These are phyloP conservation scores for Dryocosmus kuriphilus DNA, from an alignment of 2,888 invertebrate genomes.

Conservation along the genomic window DNA sequence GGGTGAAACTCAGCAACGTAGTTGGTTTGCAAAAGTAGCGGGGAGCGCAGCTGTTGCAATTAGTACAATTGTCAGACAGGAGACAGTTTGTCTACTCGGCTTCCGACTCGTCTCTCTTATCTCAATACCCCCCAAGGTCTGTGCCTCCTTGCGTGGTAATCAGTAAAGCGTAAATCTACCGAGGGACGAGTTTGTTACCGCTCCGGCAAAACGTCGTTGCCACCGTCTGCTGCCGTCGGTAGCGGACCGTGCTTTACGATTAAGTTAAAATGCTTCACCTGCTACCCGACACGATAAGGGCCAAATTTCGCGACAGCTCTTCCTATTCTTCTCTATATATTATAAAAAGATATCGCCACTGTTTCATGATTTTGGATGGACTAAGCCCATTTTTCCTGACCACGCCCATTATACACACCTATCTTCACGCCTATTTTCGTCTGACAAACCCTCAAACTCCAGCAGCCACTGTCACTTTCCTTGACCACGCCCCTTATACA, in stretches of 20 bases:
- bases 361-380: too few relatives aligned
- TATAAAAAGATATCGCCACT: too few relatives aligned
- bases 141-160: conserved; percentile 59
- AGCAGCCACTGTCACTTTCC: too few relatives aligned
- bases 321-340: not conserved
- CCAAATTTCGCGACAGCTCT: not conserved
- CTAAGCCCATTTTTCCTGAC: too few relatives aligned
- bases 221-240: conserved; percentile 19
- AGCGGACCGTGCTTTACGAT: conserved; percentile 23
- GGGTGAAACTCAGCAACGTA: conserved; percentile 29
- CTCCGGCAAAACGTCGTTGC: conserved; percentile 39
- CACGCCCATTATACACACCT: too few relatives aligned
- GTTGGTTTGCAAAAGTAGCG: conserved; percentile 48
- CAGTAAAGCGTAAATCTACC: conserved; percentile 64
- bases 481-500: too few relatives aligned
- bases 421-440: too few relatives aligned
- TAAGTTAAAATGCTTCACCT: conserved; percentile 35
- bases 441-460: too few relatives aligned
- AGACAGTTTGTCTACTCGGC: conserved; percentile 58
- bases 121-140: conserved; percentile 59
- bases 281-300: conserved; percentile 17
- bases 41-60: conserved; percentile 64
- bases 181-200: conserved; percentile 54
- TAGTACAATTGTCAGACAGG: conserved; percentile 66
- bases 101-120: conserved; percentile 63